Evolutionary conservation across 23 tunicate species (phyloP), one percentile per base, ranked within the genome.

Genomic region (Corella eumyota): DNA sequence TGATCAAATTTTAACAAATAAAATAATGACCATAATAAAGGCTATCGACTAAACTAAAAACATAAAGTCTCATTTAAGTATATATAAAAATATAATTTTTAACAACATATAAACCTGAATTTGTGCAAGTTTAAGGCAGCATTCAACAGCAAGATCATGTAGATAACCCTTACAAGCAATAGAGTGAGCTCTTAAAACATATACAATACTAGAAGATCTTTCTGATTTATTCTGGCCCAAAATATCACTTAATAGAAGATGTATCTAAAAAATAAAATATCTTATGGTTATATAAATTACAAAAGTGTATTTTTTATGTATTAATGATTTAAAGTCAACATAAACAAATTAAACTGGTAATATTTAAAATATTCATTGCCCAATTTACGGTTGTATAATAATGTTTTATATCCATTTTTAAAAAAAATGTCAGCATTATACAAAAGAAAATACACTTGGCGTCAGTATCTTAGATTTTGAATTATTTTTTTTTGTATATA

Each of bases 121-220:
- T 19, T 51, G 57, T 27, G 57, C 57, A 19, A 51, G 20, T 19
- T 51, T 51, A 25, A 51, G 23, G 23, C 23, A 7, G 5, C 6
- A n/a, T 51, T 51, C 57, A 25, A 51, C 57, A 25, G 23, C 11
- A 5, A 7, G 57, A 19, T 6, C 5, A 27, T 51, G 57, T 7
- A 51, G 57, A 19, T 51, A 27, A 51, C 57, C 20, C 57, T 51
- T 19, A 19, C 27, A n/a, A 5, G 57, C 57, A 27, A 51, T 51
- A 51, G 57, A 51, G 57, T n/a, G 57, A 11, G 21, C 57, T 19
- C 23, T 6, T 27, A 51, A 51, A 6, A 51, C 20, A 51, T 51
- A 51, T 19, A 11, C 15, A 11, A 40, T 11, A 11, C 13, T 15
- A 40, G 48, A 40, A 40, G 48, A 40, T 9, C 48, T 9, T 9